Percentiles rank a stretch among this genome's conserved stretches.
Conservation (phyloP, 2,888 invertebrate species). For the Acheta domesticus region DNA sequence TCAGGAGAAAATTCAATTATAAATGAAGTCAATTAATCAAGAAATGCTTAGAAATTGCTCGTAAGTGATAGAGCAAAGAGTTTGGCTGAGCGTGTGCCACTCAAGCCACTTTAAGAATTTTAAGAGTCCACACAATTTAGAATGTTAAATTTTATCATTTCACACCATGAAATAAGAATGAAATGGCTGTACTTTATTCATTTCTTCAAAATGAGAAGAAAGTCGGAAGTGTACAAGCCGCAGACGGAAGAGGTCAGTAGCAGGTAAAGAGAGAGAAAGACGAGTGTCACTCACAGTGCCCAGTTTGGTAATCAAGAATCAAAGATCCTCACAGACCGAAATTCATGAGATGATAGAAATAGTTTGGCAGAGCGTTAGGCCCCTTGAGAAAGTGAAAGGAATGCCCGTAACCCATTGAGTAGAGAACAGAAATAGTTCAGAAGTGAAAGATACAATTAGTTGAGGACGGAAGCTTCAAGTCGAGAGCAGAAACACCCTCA, state of each 20-base stretch:
- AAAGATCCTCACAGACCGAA: too few relatives aligned
- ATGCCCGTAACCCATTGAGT: not conserved
- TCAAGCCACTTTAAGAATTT: not conserved
- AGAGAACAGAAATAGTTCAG: slow-evolving; percentile 11
- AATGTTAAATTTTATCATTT: not conserved
- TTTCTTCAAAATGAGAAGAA: not conserved
- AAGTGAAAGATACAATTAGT: not conserved
- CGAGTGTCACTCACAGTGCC: not conserved
- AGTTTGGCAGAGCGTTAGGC: not conserved
- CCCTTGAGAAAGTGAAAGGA: not conserved
- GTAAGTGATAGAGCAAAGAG: not conserved
- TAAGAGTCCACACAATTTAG: not conserved
- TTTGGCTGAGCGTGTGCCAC: not conserved
- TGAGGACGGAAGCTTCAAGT: slow-evolving; percentile 1
- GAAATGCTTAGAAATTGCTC: not conserved
- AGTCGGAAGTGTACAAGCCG: not conserved
- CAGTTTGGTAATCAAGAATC: not conserved
- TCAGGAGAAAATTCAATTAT: not conserved
- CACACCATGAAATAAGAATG: not conserved
- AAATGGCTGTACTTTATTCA: not conserved
- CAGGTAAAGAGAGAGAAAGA: not conserved
- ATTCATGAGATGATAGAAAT: not conserved
- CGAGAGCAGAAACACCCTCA: not conserved
- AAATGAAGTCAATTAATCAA: not conserved
- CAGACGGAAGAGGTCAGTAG: not conserved